These are phyloP conservation scores for Drosophila rubida DNA, from an alignment of 2,888 invertebrate species.

Conservation along the genomic window DNA sequence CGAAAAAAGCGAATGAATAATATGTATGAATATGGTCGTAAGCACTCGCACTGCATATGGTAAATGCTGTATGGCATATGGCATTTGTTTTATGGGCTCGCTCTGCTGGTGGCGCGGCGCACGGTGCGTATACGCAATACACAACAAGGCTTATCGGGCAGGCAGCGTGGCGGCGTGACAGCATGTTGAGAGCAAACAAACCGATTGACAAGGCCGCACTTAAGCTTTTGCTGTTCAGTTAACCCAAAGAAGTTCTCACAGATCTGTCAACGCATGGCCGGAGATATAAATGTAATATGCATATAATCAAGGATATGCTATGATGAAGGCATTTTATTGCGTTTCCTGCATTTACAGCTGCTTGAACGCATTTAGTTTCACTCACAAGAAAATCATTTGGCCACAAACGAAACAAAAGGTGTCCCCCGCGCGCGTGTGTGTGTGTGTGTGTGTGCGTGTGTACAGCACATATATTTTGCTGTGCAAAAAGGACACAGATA, in stretches of 20 bases:
- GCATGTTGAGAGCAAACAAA: conserved; percentile 23
- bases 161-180: not conserved
- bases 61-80: conserved; percentile 9
- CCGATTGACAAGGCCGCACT: conserved; percentile 17
- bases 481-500: conserved; percentile 24
- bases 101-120: not conserved
- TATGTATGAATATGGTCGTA: conserved; percentile 7
- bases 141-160: conserved; percentile 36
- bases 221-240: conserved; percentile 7
- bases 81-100: conserved; percentile 25
- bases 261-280: conserved; percentile 7
- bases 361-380: not conserved
- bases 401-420: conserved; percentile 6
- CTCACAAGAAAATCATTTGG: not conserved
- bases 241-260: conserved; percentile 1
- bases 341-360: not conserved
- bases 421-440: too few relatives aligned
- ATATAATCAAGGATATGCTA: conserved; percentile 6
- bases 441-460: conserved; percentile 1
- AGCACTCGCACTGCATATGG: conserved; percentile 11
- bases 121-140: conserved; percentile 47
- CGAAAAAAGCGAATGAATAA: conserved; percentile 24
- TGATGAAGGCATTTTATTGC: conserved; percentile 1
- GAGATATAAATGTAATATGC: not conserved
- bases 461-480: not conserved